Percentiles rank a stretch among this genome's conserved stretches.
Evolutionary conservation across 2,113 vertebrate species (phyloP).

Genomic region (Phalacrocorax carbo): DNA sequence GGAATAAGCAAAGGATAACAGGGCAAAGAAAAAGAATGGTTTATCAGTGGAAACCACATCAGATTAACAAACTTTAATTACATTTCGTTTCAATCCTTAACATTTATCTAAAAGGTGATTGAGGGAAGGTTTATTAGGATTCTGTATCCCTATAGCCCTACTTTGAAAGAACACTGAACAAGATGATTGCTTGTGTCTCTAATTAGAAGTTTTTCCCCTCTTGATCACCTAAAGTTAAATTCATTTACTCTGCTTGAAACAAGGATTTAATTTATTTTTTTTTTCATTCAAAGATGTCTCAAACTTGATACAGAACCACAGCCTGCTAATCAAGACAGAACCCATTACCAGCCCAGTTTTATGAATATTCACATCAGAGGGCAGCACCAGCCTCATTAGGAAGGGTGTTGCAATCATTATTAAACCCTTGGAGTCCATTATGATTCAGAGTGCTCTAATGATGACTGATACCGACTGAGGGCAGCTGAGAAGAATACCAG

Average conservation of each 20-base stretch:
- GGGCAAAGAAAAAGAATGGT: background rate
- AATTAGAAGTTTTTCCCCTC: constrained; percentile 77
- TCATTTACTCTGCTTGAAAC: constrained; percentile 79
- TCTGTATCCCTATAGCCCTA: constrained; percentile 62
- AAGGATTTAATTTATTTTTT: constrained; percentile 75
- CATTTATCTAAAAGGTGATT: constrained; percentile 75
- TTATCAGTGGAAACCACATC: background rate
- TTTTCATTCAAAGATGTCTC: constrained; percentile 55
- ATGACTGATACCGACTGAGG: constrained; percentile 49
- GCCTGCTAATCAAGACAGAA: constrained; percentile 49
- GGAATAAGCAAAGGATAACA: background rate
- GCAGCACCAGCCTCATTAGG: constrained; percentile 28
- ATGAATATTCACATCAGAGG: constrained; percentile 59
- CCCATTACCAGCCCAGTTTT: constrained; percentile 38
- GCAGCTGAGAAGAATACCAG: constrained; percentile 15
- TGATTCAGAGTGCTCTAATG: constrained; percentile 40
- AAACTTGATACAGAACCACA: constrained; percentile 56
- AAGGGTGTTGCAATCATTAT: constrained; percentile 50
- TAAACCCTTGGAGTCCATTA: constrained; percentile 66
- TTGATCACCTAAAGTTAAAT: constrained; percentile 79
- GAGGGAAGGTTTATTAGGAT: constrained; percentile 70
- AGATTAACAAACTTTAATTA: constrained; percentile 76
- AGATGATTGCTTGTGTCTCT: constrained; percentile 67
- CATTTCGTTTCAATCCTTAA: constrained; percentile 72
- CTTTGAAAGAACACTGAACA: constrained; percentile 68